Conservation (phyloP, 2,797 vertebrate species). For the Poeciliopsis presidionis region DNA sequence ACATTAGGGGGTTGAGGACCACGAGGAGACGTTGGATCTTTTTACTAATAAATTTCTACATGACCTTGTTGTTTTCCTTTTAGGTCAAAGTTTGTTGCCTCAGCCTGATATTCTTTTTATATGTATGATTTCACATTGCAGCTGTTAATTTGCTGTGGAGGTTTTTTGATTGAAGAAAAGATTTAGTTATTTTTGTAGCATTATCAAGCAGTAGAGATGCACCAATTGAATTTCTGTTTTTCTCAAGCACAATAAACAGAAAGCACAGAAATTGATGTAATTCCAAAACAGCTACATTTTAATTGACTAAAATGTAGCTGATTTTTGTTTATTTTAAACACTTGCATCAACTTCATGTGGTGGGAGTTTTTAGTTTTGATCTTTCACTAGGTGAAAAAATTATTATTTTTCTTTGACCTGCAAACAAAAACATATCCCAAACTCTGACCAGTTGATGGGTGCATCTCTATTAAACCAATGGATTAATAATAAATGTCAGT, state of each 20-base stretch:
- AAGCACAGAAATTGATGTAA: not conserved
- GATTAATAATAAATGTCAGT: constrained; percentile 13
- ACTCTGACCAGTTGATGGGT: not conserved
- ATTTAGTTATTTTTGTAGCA: constrained; percentile 30
- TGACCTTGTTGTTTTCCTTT: not conserved
- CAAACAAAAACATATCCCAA: not conserved
- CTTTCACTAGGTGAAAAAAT: not conserved
- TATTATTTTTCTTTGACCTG: not conserved
- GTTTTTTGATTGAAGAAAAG: constrained; percentile 14
- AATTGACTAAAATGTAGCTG: not conserved
- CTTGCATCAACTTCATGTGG: not conserved
- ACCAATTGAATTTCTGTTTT: not conserved
- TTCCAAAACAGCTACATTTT: not conserved
- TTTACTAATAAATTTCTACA: not conserved
- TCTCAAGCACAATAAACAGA: not conserved
- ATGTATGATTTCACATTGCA: not conserved
- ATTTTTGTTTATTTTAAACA: not conserved
- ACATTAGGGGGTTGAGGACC: not conserved
- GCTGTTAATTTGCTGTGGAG: constrained; percentile 7
- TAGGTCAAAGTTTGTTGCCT: not conserved
- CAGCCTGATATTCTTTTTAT: not conserved
- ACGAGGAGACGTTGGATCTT: not conserved
- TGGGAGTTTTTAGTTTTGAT: not conserved
- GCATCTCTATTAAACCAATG: constrained; percentile 2
- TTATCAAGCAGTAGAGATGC: not conserved